A percentile compares a stretch with the other conserved stretches of the same genome.
Evolutionary conservation across 2,888 invertebrate genomes (phyloP).

Genomic region (Hypomecis atomaria): DNA sequence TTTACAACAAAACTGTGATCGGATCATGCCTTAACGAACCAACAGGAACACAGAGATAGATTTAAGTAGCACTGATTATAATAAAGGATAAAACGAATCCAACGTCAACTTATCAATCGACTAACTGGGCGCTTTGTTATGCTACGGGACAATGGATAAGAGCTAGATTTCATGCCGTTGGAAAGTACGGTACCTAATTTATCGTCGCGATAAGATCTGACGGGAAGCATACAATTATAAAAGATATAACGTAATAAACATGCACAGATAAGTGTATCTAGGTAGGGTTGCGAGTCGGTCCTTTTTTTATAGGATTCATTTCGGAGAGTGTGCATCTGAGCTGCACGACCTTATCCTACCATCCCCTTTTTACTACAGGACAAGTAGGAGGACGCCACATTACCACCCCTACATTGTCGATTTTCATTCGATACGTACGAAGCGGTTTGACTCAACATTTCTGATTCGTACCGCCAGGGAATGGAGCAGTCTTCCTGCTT

Average conservation of each 20-base stretch:
- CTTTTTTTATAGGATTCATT: no score
- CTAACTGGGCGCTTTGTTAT: slow-evolving; percentile 36
- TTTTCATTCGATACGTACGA: no score
- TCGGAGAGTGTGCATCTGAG: no score
- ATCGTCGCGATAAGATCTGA: slow-evolving; percentile 21
- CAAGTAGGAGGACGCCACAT: no score
- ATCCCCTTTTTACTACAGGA: no score
- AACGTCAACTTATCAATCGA: slow-evolving; percentile 40
- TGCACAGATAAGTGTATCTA: slow-evolving; percentile 1
- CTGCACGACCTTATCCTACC: no score
- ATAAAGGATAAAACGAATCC: slow-evolving; percentile 46
- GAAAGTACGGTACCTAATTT: slow-evolving; percentile 27
- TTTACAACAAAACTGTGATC: slow-evolving; percentile 83
- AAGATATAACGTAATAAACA: slow-evolving; percentile 7
- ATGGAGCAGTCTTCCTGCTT: no score
- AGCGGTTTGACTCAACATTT: no score
- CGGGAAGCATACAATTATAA: slow-evolving; percentile 17
- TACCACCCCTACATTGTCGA: no score
- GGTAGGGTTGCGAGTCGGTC: no score
- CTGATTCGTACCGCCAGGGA: no score
- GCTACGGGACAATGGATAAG: slow-evolving; percentile 33
- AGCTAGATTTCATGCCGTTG: slow-evolving; percentile 23
- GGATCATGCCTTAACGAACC: slow-evolving; percentile 78
- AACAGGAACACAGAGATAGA: slow-evolving; percentile 70
- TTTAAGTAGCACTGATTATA: slow-evolving; percentile 73